A percentile compares a stretch with the other conserved stretches of the same genome.
Evolutionary conservation across 2,888 invertebrate species (phyloP).

Genomic region (Agrochola lychnidis): DNA sequence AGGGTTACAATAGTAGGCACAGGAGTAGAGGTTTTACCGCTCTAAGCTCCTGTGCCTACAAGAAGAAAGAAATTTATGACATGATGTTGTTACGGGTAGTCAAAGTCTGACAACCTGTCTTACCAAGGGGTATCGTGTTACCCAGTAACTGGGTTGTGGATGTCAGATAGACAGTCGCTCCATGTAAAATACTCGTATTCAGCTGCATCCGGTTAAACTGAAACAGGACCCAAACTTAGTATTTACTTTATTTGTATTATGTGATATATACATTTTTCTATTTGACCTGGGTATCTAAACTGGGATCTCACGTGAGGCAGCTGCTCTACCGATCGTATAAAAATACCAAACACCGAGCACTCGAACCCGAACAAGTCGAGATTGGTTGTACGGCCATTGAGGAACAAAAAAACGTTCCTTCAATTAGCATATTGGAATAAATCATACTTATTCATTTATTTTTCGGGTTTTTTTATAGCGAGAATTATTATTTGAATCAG

Average conservation of each 20-base stretch:
- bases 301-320: too few species aligned
- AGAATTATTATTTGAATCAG: neutral
- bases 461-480: slow-evolving; percentile 9
- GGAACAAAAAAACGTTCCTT: too few species aligned
- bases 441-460: neutral
- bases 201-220: neutral
- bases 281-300: too few species aligned
- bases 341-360: too few species aligned
- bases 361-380: too few species aligned
- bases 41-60: too few species aligned
- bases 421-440: neutral
- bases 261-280: too few species aligned
- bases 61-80: too few species aligned
- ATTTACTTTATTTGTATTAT: too few species aligned
- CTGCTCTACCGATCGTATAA: too few species aligned
- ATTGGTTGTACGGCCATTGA: too few species aligned
- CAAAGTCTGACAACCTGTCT: neutral
- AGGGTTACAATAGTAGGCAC: neutral
- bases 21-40: neutral
- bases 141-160: neutral
- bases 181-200: neutral
- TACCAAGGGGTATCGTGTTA: neutral
- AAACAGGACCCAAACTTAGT: neutral
- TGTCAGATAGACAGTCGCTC: neutral
- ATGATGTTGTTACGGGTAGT: neutral